Conservation (phyloP, 2,113 vertebrate species). For the Cyprinus carpio region DNA sequence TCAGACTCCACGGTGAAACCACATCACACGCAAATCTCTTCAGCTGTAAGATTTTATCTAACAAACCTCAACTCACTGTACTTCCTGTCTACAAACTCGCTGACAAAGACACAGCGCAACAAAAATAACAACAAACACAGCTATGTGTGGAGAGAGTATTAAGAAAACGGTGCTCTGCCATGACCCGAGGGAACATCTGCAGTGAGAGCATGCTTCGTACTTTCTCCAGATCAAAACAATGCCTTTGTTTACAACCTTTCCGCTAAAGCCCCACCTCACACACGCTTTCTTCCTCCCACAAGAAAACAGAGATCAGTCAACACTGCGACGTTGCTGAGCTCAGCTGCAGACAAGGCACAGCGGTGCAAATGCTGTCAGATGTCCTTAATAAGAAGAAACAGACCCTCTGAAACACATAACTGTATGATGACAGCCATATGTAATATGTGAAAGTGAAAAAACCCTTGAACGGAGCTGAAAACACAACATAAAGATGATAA, state of each 20-base stretch:
- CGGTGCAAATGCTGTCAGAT: constrained; percentile 28
- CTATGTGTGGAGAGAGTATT: not conserved
- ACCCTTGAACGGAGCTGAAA: not conserved
- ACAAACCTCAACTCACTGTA: constrained; percentile 29
- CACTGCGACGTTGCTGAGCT: constrained; percentile 25
- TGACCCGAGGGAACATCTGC: constrained; percentile 55
- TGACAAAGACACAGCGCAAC: constrained; percentile 30
- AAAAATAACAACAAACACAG: constrained; percentile 39
- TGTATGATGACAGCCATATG: not conserved
- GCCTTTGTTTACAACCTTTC: constrained; percentile 56
- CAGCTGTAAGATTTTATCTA: constrained; percentile 31
- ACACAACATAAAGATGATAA: not conserved
- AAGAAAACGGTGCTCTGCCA: constrained; percentile 31
- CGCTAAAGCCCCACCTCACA: constrained; percentile 12
- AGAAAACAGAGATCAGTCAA: constrained; percentile 44
- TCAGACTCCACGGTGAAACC: not conserved
- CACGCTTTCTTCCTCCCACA: not conserved
- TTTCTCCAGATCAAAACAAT: constrained; percentile 55
- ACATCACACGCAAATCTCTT: constrained; percentile 30
- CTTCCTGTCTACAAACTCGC: constrained; percentile 32
- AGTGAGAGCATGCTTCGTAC: not conserved
- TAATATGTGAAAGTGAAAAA: not conserved
- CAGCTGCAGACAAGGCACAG: constrained; percentile 40
- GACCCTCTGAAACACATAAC: not conserved
- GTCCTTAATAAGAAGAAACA: constrained; percentile 2